These are phyloP conservation scores for Psilopsiagon aymara DNA, from an alignment of 2,113 vertebrate species.

Conservation along the genomic window DNA sequence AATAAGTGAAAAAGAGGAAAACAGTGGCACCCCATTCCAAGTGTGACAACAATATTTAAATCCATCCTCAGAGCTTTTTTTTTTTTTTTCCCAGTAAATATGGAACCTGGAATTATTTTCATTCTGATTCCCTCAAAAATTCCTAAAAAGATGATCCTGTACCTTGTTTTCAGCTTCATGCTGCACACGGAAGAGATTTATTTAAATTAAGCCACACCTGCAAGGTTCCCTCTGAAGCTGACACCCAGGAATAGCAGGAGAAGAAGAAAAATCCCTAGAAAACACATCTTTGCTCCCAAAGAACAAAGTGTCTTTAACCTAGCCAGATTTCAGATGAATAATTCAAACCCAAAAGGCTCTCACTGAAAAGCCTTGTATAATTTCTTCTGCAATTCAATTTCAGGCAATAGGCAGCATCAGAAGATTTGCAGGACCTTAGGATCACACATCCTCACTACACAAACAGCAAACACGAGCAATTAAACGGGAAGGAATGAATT, in stretches of 20 bases:
- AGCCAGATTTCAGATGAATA: not conserved
- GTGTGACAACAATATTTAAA: not conserved
- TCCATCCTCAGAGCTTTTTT: fast-evolving
- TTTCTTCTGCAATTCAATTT: not conserved
- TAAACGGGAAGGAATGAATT: not conserved
- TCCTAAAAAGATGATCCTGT: not conserved
- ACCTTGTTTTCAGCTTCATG: not conserved
- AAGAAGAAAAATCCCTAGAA: not conserved
- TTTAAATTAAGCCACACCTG: not conserved
- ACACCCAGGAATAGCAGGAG: not conserved
- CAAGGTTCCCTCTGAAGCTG: not conserved
- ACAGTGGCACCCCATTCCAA: not conserved
- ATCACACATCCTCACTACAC: not conserved
- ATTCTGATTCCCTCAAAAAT: not conserved
- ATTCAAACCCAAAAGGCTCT: not conserved
- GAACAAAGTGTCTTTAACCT: not conserved
- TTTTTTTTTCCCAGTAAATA: not conserved
- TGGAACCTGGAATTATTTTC: not conserved
- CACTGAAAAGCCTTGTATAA: not conserved
- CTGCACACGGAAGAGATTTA: not conserved
- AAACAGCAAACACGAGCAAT: not conserved
- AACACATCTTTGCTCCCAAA: not conserved
- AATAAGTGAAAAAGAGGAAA: not conserved
- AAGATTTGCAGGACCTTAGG: not conserved
- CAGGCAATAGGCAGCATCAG: not conserved